These are phyloP conservation scores for Protomyctophum bolini DNA, from an alignment of 2,113 vertebrate species.

Conservation along the genomic window DNA sequence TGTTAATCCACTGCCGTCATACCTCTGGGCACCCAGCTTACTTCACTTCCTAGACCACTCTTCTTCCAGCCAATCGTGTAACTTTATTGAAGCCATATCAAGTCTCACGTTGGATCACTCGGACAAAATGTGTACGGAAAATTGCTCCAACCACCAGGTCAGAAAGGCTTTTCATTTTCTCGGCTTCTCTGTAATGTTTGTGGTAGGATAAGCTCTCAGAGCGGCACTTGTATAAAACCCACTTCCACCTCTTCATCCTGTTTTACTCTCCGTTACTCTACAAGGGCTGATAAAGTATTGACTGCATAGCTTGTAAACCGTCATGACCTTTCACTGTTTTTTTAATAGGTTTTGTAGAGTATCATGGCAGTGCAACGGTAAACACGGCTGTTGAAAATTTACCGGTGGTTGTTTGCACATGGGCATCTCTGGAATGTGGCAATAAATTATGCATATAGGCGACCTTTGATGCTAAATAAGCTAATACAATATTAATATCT, in stretches of 20 bases:
- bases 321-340: constrained; percentile 62
- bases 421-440: not conserved
- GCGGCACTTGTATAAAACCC: constrained; percentile 46
- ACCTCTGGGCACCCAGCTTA: constrained; percentile 22
- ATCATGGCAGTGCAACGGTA: constrained; percentile 15
- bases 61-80: constrained; percentile 10
- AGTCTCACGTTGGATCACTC: constrained; percentile 28
- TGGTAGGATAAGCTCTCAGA: constrained; percentile 52
- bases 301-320: constrained; percentile 60
- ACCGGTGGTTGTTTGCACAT: constrained; percentile 16
- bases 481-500: constrained; percentile 3
- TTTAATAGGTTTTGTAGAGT: constrained; percentile 13
- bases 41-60: constrained; percentile 12
- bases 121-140: constrained; percentile 23
- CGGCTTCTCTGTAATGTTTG: constrained; percentile 44
- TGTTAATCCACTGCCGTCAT: constrained; percentile 44
- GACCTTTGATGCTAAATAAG: constrained; percentile 14
- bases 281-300: constrained; percentile 52
- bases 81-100: constrained; percentile 19
- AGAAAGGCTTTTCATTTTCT: constrained; percentile 47
- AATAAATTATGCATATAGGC: constrained; percentile 20
- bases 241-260: constrained; percentile 29
- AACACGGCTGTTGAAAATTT: constrained; percentile 33
- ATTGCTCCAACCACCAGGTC: not conserved
- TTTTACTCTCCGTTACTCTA: constrained; percentile 58